These are phyloP conservation scores for Caenorhabditis drosophilae DNA, from an alignment of 2,888 invertebrate species.

Conservation along the genomic window DNA sequence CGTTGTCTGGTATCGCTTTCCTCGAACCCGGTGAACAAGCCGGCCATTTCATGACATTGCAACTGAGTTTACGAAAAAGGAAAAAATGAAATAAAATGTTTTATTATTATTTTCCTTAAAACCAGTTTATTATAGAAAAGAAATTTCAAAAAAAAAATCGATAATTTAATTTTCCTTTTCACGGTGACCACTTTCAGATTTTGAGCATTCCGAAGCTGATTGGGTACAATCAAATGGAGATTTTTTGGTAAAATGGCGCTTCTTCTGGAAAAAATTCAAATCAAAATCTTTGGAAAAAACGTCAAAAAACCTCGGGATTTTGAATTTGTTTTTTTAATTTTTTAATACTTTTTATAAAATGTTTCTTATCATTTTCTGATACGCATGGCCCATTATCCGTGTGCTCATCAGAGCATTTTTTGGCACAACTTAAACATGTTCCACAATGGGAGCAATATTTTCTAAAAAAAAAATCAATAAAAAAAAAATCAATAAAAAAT, in stretches of 20 bases:
- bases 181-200: no score
- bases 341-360: conserved; percentile 11
- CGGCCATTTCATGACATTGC: no score
- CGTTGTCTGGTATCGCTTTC: no score
- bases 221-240: background rate
- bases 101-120: no score
- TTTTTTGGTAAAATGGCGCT: background rate
- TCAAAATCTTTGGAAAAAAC: background rate
- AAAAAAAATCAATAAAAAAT: background rate
- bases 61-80: no score
- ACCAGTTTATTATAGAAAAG: no score
- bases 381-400: no score
- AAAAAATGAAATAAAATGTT: no score
- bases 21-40: no score
- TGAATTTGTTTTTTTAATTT: conserved; percentile 10
- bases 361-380: conserved; percentile 8
- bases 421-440: conserved; percentile 15
- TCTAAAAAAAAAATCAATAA: conserved; percentile 1
- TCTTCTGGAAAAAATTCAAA: conserved; percentile 1
- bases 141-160: no score
- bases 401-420: conserved; percentile 12
- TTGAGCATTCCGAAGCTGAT: background rate
- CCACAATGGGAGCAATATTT: conserved; percentile 21
- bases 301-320: conserved; percentile 10
- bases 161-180: no score